A percentile compares a stretch with the other conserved stretches of the same genome.
These are phyloP conservation scores for Botrylloides violaceus DNA, from an alignment of 23 tunicate genomes.

Conservation along the genomic window DNA sequence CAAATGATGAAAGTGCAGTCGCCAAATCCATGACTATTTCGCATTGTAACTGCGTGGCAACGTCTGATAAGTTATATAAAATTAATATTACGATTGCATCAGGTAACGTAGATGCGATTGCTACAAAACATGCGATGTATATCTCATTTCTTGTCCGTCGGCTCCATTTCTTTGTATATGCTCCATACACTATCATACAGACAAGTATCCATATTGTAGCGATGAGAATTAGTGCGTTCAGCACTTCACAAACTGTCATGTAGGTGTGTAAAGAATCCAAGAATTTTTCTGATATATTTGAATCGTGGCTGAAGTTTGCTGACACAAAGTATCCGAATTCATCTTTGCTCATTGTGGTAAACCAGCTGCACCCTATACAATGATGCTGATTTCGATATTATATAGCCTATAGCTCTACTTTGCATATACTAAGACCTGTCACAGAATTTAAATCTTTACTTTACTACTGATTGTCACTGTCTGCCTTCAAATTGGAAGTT, in stretches of 20 bases:
- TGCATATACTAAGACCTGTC: no score
- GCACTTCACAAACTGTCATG: background rate
- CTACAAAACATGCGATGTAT: background rate
- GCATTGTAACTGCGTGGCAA: background rate
- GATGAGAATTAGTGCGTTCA: background rate
- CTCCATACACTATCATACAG: background rate
- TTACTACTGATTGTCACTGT: no score
- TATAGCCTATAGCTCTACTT: no score
- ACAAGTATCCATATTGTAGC: background rate
- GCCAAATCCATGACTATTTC: background rate
- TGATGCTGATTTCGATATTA: no score
- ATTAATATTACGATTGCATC: background rate
- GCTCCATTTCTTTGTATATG: background rate
- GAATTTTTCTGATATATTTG: background rate
- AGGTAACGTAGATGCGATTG: background rate
- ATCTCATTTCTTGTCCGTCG: background rate
- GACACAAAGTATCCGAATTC: no score
- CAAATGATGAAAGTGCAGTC: background rate
- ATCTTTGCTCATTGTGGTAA: no score
- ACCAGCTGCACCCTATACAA: no score
- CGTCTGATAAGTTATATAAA: background rate
- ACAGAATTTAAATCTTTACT: no score
- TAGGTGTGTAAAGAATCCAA: background rate
- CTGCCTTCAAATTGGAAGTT: no score
- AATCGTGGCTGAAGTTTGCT: background rate